These are phyloP conservation scores for Clunio marinus DNA, from an alignment of 2,888 invertebrate genomes.

Conservation along the genomic window DNA sequence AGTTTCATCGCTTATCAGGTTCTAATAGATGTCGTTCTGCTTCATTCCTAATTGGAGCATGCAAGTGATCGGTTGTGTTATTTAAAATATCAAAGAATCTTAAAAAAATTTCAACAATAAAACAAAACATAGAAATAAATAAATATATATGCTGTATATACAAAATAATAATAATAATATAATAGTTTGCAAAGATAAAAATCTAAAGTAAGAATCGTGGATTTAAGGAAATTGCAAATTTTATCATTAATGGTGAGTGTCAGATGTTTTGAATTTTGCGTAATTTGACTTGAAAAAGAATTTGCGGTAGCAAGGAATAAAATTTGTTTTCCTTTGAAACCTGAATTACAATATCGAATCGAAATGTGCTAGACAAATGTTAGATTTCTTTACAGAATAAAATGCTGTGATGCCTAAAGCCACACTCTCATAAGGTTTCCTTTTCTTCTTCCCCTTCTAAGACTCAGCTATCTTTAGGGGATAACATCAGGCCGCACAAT, in stretches of 20 bases:
- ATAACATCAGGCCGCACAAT: constrained; percentile 11
- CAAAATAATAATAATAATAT: too few relatives aligned
- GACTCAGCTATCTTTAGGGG: background rate
- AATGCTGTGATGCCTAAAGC: background rate
- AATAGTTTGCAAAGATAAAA: too few relatives aligned
- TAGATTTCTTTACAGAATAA: too few relatives aligned
- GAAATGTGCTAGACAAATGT: constrained; percentile 16
- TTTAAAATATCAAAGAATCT: too few relatives aligned
- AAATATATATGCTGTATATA: too few relatives aligned
- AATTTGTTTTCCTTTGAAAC: constrained; percentile 26
- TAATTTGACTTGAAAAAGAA: background rate
- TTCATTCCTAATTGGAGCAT: constrained; percentile 17
- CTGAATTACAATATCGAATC: constrained; percentile 26
- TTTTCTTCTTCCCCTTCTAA: background rate
- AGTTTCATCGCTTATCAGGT: background rate
- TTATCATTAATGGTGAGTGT: constrained; percentile 35
- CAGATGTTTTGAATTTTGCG: background rate
- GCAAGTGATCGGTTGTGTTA: constrained; percentile 18
- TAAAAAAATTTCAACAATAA: too few relatives aligned
- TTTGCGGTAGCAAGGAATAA: background rate
- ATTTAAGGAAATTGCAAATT: constrained; percentile 35
- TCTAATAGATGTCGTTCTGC: background rate
- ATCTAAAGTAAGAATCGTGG: constrained; percentile 32
- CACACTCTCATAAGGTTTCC: too few relatives aligned
- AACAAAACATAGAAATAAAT: constrained; percentile 6